Evolutionary conservation across 2,113 vertebrate species (phyloP), one percentile per base, ranked within the genome.

Genomic region (Glaucidium brasilianum): DNA sequence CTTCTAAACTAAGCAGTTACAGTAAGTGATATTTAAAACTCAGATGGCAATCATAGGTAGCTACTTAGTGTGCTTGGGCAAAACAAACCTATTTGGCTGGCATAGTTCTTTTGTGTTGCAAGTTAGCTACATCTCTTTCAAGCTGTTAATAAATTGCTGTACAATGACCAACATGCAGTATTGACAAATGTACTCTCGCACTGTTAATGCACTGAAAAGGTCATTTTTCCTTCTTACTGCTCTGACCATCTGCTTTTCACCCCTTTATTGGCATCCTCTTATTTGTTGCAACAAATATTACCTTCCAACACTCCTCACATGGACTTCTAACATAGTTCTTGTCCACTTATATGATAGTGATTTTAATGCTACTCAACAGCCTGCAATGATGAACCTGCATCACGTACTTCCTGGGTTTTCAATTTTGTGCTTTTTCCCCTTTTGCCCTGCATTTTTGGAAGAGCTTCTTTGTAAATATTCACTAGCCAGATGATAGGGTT

Each of bases 361-460:
- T 64, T 7, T 45, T n/a, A 78, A 68, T 87, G 41, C 15, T 11
- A 2, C 53, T 88, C 63, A 66, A 43, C 26, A 67, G 30, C 27
- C 34, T 71, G 34, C 52, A 30, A 22, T 67, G 16, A 49, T 59
- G 43, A 81, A 59, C 60, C 10, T 0, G 0, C 1, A 0, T 90
- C 81, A 56, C 32, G 32, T 53, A 0, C 37, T 63, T 87, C 56
- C 25, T 84, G 27, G 25, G 8, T 2, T 56, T 87, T 78, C 4
- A 1, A 7, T 41, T 81, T 53, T 58, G 26, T 77, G 26, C 52
- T 72, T 89, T 55, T 10, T 81, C 11, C 37, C 11, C 16, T 81
- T 88, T 56, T 66, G 27, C 12, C 7, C 7, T 56, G 90, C 26
- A 8, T 19, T 79, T 87, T 79, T 90, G 45, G 39, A 91, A 62